These are phyloP conservation scores for Andricus curvator DNA, from an alignment of 2,888 invertebrate species.

Conservation along the genomic window DNA sequence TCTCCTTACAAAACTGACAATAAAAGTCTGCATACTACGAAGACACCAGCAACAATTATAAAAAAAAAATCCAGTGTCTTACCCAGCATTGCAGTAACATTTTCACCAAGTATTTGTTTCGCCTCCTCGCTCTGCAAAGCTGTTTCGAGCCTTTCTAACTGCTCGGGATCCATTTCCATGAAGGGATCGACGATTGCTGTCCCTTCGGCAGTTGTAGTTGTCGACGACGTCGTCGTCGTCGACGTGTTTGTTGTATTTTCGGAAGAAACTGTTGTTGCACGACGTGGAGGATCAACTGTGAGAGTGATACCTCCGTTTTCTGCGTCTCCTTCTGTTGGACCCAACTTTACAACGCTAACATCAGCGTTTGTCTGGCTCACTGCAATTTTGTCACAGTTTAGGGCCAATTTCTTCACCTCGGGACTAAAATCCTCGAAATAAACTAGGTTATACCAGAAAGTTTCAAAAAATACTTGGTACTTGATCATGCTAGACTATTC, in stretches of 20 bases:
- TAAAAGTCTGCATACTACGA: background rate
- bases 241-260: slow-evolving; percentile 47
- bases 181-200: slow-evolving; percentile 76
- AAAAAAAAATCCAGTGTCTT: slow-evolving; percentile 42
- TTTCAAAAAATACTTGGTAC: background rate
- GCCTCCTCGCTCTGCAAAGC: slow-evolving; percentile 80
- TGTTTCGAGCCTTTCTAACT: slow-evolving; percentile 79
- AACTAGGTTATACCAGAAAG: background rate
- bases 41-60: slow-evolving; percentile 11
- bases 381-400: slow-evolving; percentile 52
- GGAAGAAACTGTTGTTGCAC: slow-evolving; percentile 55
- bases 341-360: slow-evolving; percentile 76
- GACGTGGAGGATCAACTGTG: slow-evolving; percentile 74
- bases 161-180: slow-evolving; percentile 80
- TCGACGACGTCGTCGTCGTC: slow-evolving; percentile 34
- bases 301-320: slow-evolving; percentile 72
- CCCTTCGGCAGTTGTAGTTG: slow-evolving; percentile 49
- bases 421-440: slow-evolving; percentile 24
- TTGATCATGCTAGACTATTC: background rate
- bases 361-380: slow-evolving; percentile 75
- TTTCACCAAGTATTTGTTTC: slow-evolving; percentile 79
- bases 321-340: slow-evolving; percentile 69
- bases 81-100: slow-evolving; percentile 79
- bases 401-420: slow-evolving; percentile 42
- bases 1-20: slow-evolving; percentile 40